Evolutionary conservation across 1,140 invertebrate genomes (phyloP).

Genomic region (Drosophila ananassae): DNA sequence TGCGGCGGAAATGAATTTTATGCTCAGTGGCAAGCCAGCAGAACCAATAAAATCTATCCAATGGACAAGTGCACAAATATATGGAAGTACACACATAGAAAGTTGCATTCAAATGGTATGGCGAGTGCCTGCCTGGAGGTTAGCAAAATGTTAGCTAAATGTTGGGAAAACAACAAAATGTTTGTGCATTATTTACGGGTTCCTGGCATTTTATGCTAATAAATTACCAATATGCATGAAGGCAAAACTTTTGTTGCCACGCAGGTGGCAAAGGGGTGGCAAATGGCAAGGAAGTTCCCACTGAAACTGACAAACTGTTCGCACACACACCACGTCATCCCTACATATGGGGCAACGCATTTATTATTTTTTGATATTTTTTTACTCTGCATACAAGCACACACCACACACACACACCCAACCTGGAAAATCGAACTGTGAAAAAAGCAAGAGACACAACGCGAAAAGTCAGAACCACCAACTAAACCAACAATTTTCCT

Average conservation of each 20-base stretch:
- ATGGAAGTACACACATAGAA: neutral
- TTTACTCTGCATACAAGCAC: slow-evolving; percentile 25
- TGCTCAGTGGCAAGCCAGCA: slow-evolving; percentile 61
- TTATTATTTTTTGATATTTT: slow-evolving; percentile 77
- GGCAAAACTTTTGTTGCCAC: slow-evolving; percentile 70
- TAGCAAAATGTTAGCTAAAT: slow-evolving; percentile 43
- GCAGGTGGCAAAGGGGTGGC: slow-evolving; percentile 40
- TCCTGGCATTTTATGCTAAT: slow-evolving; percentile 79
- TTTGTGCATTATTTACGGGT: slow-evolving; percentile 79
- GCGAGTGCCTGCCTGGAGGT: neutral
- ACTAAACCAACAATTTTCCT: slow-evolving; percentile 51
- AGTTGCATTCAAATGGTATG: slow-evolving; percentile 31
- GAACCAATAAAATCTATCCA: slow-evolving; percentile 62
- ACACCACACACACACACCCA: slow-evolving; percentile 23
- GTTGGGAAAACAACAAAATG: slow-evolving; percentile 66
- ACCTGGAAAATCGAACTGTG: slow-evolving; percentile 65
- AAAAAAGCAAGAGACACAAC: slow-evolving; percentile 23
- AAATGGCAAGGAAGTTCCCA: slow-evolving; percentile 40
- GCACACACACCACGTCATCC: slow-evolving; percentile 21
- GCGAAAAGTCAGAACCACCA: slow-evolving; percentile 63
- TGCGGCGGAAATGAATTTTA: slow-evolving; percentile 77
- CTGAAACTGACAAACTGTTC: slow-evolving; percentile 70
- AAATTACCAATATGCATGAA: slow-evolving; percentile 80
- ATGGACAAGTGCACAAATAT: neutral
- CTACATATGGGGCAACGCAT: slow-evolving; percentile 48